A percentile compares a stretch with the other conserved stretches of the same genome.
Conservation (phyloP, 2,113 vertebrate genomes). For the Psilopogon haemacephalus region DNA sequence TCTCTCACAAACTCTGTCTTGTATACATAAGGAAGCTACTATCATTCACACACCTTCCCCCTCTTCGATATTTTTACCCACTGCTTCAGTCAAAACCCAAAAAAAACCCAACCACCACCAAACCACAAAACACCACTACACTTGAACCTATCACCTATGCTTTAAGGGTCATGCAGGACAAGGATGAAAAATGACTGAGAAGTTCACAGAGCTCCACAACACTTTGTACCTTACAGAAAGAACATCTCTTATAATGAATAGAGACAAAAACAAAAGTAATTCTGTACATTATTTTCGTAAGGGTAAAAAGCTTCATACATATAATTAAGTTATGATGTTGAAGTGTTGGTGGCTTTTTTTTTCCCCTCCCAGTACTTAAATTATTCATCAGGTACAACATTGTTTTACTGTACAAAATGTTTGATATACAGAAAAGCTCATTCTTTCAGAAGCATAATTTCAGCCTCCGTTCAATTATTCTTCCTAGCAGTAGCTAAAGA, state of each 20-base stretch:
- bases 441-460: conserved; percentile 54
- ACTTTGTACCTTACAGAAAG: background rate
- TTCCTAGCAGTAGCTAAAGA: conserved; percentile 41
- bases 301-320: conserved; percentile 3
- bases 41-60: background rate
- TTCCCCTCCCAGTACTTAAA: conserved; percentile 18
- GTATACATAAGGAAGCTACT: background rate
- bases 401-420: conserved; percentile 23
- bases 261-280: conserved; percentile 19
- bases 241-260: background rate
- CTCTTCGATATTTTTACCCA: background rate
- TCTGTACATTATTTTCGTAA: background rate
- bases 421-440: conserved; percentile 28
- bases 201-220: background rate
- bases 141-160: conserved; percentile 3
- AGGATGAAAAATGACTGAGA: background rate
- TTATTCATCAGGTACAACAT: conserved; percentile 29
- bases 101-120: background rate
- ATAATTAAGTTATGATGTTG: background rate
- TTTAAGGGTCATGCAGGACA: conserved; percentile 10
- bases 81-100: background rate
- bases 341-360: background rate
- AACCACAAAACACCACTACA: background rate
- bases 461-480: conserved; percentile 45
- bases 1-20: background rate